Base-by-base conservation (phyloP, 2,113 vertebrate species). In the Lates calcarifer region DNA sequence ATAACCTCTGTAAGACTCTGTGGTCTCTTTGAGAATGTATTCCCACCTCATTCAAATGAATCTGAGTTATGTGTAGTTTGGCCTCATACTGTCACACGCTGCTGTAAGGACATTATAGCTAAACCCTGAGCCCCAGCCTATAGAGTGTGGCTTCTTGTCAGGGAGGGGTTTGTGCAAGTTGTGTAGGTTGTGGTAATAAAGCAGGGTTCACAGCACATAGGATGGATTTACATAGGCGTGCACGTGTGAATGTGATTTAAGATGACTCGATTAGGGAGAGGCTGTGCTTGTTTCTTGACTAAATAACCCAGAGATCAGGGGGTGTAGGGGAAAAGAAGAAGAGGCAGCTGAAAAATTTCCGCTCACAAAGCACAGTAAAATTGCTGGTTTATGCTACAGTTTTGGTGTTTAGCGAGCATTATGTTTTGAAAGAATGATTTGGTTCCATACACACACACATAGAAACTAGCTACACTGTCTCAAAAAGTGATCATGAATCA, bases 1-100 rank as follows among this genome's bases (percentile, higher is more conserved):
- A 62, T 56, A 89, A 79, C 28, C 70, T 60, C 67, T 58, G 49
- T 17, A 77, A 65, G 77, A 69, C 43, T 33, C n/a, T 65, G 80
- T 49, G 49, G 76, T 66, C 55, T 74, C 47, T 80, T 62, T 17
- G 66, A 86, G 41, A 72, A 69, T 28, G 29, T 71, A 77, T 83
- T 79, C 70, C 57, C 71, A 77, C 53, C 33, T 85, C 65, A 45
- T 66, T 9, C 61, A 60, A 66, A 89, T 53, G 33, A 83, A 79
- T 79, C 33, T 1, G 13, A 45, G 51, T 57, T 6, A 60, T 66
- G 75, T 60, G 68, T 31, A 74, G 78, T 70, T 86, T 81, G 84
- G 63, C 76, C 85, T 83, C 74, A 88, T 75, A 91, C 74, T 75
- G 83, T 87, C 87, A 90, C 72, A 84, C 9, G 74, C 35, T 10